Base-by-base conservation (phyloP, 1,140 invertebrate species). In the Latrodectus geometricus region DNA sequence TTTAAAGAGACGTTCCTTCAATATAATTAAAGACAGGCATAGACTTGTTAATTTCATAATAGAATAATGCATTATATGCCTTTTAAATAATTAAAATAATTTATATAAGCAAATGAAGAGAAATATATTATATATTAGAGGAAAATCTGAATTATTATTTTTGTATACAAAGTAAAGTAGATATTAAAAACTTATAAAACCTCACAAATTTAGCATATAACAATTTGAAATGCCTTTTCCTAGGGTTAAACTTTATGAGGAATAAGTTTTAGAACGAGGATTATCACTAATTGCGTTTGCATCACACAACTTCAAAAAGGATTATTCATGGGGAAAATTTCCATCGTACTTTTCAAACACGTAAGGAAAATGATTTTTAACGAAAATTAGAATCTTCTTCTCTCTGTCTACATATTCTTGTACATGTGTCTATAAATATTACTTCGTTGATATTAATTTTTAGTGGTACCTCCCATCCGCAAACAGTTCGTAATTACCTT, bases 211-310 rank as follows among this genome's bases (percentile, higher is more conserved):
- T 35, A 35, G 35, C 35, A 35, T 35, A 35, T 35, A 35, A 35
- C 35, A 35, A 35, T 35, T 35, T 35, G 35, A 1, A 35, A 35
- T 35, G 35, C 35, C 35, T 35, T 35, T 35, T 35, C 35, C 35
- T 35, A 35, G 35, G 35, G 35, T 35, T 35, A 5, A 35, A 35
- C 35, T 35, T 35, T 78, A 78, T 68, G 48, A 66, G 48, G n/a
- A 17, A 21, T 52, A 69, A 70, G 65, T 80, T 80, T 80, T 70
- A 82, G 52, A 17, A 23, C 9, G 11, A 73, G 56, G 80, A 73
- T 83, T 83, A 74, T 50, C 69, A 74, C 80, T 83, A 83, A 83
- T 83, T 83, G 70, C 80, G 80, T 83, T 83, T 83, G 50, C 80
- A 48, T 74, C 80, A 74, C 80, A 54, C 54, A 65, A 74, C 69